Evolutionary conservation across 2,888 invertebrate species (phyloP), one percentile per base, ranked within the genome.

Genomic region (Netelia virgata): DNA sequence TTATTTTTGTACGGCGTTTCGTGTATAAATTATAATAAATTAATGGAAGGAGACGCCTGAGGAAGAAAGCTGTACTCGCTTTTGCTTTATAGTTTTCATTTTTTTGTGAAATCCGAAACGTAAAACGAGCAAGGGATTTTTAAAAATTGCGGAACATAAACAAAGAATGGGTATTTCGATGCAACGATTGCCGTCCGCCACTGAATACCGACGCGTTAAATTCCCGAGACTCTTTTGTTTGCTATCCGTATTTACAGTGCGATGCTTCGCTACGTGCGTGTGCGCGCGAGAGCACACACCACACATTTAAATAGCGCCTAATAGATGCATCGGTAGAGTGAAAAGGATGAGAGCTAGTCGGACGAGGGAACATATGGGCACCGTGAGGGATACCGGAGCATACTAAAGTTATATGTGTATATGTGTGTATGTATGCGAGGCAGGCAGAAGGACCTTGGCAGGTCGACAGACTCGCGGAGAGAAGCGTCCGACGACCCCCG

Each of bases 401-500:
- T 59, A 14, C 50, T 36, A 36, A 41, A 10, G 50, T 16, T 36
- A 23, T 43, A 28, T 47, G 23, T 68, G 55, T 59, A 47, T 16
- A 55, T 59, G 41, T 18, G 2, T 53, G 50, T 69, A 43, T 18
- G 57, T 64, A 57, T 61, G 77, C 66, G 28, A 70, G 66, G 43
- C 72, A 57, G 61, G 86, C 86, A 86, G 86, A 88, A 90, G 90
- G 91, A 92, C 91, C 91, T 92, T 92, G 91, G 89, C 91, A 90
- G 92, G 91, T 92, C 92, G 91, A 91, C 90, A 91, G 91, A 91
- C 91, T 90, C 90, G 88, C 90, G 87, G 90, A 59, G 90, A 91
- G 91, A 91, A 92, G 92, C 92, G 93, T 92, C 89, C 93, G 92
- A 92, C 92, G 93, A 93, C 93, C 92, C 92, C 92, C 88, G 88